These are phyloP conservation scores for Syrmaticus mikado DNA, from an alignment of 2,113 vertebrate genomes.

Conservation along the genomic window DNA sequence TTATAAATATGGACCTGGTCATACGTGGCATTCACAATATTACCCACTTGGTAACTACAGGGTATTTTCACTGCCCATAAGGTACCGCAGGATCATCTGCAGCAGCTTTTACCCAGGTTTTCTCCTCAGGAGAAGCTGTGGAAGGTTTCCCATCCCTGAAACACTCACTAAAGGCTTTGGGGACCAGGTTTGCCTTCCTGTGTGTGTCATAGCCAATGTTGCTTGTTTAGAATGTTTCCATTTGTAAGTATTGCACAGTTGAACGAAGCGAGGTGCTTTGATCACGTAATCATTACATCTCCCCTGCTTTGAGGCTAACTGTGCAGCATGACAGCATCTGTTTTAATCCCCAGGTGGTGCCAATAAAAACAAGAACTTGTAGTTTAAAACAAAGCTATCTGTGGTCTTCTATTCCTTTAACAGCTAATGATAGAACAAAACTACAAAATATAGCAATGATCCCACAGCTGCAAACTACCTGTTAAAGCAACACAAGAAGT, in stretches of 20 bases:
- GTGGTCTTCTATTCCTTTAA: slow-evolving; percentile 7
- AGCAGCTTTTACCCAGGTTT: background rate
- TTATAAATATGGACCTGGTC: background rate
- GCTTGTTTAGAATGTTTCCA: background rate
- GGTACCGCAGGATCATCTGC: background rate
- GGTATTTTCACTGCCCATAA: background rate
- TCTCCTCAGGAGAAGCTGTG: background rate
- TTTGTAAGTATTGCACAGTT: background rate
- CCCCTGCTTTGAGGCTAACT: slow-evolving; percentile 17
- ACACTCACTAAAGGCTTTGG: fast-evolving
- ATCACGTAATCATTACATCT: background rate
- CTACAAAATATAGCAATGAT: slow-evolving; percentile 17
- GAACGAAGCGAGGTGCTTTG: background rate
- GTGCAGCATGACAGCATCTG: background rate
- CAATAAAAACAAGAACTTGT: slow-evolving; percentile 2
- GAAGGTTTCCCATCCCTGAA: fast-evolving
- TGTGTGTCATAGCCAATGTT: background rate
- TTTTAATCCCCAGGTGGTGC: slow-evolving; percentile 15
- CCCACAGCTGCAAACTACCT: slow-evolving; percentile 36
- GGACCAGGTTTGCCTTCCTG: background rate
- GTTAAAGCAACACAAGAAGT: slow-evolving; percentile 22
- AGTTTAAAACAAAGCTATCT: background rate
- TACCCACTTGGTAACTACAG: fast-evolving
- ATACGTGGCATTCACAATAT: background rate
- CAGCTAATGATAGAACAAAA: slow-evolving; percentile 33